Conservation (phyloP, 2,113 vertebrate genomes). For the Vicugna pacos region DNA sequence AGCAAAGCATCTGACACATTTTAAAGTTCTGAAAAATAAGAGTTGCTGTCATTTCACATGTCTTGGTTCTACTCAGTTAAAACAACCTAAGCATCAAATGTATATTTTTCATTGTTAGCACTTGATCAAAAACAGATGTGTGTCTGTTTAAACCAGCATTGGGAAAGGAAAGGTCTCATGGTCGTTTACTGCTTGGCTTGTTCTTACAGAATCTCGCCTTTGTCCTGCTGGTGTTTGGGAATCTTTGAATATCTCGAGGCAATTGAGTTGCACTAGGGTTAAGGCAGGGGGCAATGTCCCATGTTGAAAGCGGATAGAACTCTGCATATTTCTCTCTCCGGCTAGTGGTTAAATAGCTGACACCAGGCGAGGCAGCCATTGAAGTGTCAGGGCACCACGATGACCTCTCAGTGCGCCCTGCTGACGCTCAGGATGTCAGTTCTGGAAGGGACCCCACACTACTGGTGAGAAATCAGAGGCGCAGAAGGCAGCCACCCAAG, state of each 20-base stretch:
- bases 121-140: not conserved
- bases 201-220: not conserved
- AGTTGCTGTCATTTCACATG: not conserved
- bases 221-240: not conserved
- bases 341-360: not conserved
- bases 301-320: not conserved
- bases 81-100: not conserved
- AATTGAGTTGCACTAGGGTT: not conserved
- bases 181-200: not conserved
- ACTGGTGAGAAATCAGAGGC: not conserved
- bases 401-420: not conserved
- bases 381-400: not conserved
- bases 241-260: not conserved
- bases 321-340: not conserved
- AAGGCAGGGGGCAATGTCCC: not conserved
- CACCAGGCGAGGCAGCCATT: not conserved
- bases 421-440: not conserved
- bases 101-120: not conserved
- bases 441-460: not conserved
- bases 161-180: not conserved
- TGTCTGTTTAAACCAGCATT: not conserved
- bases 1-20: not conserved
- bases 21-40: not conserved
- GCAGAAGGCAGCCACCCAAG: not conserved
- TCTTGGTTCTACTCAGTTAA: not conserved